Percentiles rank a stretch among this genome's conserved stretches.
Conservation (phyloP, 2,797 vertebrate genomes). For the Hemibagrus guttatus region DNA sequence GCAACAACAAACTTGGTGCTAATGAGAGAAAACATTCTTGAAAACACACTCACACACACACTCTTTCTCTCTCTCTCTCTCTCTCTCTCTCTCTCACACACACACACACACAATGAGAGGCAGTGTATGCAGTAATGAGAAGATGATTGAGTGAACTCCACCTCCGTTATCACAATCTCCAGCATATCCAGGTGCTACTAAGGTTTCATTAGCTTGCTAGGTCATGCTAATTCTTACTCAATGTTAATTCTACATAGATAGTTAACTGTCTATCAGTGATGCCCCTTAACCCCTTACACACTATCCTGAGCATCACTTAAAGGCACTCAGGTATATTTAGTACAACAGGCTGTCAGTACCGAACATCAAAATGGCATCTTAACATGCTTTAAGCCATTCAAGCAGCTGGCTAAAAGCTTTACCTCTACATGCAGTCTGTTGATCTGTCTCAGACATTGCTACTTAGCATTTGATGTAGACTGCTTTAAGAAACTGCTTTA, state of each 20-base stretch:
- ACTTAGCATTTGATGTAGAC: background rate
- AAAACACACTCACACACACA: background rate
- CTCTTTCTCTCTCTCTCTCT: too few relatives aligned
- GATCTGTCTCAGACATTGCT: background rate
- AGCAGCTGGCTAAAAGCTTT: background rate
- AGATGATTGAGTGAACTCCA: background rate
- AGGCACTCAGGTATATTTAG: background rate
- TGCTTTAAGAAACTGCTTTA: background rate
- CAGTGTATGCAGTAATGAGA: background rate
- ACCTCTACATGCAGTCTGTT: background rate
- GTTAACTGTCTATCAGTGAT: too few relatives aligned
- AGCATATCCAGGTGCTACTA: background rate
- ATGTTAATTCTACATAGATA: too few relatives aligned
- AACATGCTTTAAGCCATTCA: background rate
- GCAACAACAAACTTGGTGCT: background rate
- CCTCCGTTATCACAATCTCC: background rate
- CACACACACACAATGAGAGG: background rate
- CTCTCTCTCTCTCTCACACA: too few relatives aligned
- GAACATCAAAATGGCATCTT: background rate
- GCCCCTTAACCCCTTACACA: background rate
- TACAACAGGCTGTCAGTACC: background rate
- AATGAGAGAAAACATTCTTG: constrained; percentile 16
- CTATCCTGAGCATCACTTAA: background rate
- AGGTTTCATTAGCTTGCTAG: background rate
- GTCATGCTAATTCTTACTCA: background rate